Evolutionary conservation across 2,113 vertebrate genomes (phyloP), one percentile per base, ranked within the genome.

Genomic region (Boulengeromyrus knoepffleri): DNA sequence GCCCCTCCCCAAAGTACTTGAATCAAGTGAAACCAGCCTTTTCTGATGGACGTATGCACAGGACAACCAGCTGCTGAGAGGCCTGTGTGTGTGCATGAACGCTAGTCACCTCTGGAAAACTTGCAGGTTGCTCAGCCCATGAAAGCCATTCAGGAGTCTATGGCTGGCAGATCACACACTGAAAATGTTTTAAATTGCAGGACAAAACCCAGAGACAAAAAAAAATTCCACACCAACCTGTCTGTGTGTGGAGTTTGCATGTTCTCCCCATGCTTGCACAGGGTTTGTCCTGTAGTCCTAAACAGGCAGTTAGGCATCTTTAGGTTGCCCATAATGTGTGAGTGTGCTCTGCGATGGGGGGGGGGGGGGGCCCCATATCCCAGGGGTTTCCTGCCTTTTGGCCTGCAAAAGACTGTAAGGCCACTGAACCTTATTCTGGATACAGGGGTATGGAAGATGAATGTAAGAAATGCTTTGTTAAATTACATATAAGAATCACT

Each of bases 1-100:
- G 53, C 98, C 97, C 0, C 92, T 99, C 91, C 98, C 98, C 27
- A 99, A 98, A 96, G 95, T 92, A 87, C 93, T 99, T 95, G 97
- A 95, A 66, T 99, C 96, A 93, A 92, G 90, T 46, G 95, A 96
- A 92, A 96, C 95, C 0, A 95, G 93, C 93, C 94, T 96, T 87
- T 66, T 95, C 90, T 96, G 92, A 95, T 87, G 90, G 80, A 90
- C 12, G 10, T 42, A 19, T 17, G 1, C 31, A 39, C 15, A 3
- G 15, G 21, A 45, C 27, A 56, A 31, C 0, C 6, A 50, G 17
- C 85, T 17, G 85, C 49, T 1, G 85, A 53, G 49, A 0, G 4
- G 46, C 24, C 47, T 52, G 0, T 53, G 19, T 53, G 50, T 10
- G 24, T 1, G n/a, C 85, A 17, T 7, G 27, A 87, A 42, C 5